Conservation (phyloP, 2,797 vertebrate species). For the Chaenodraco wilsoni region DNA sequence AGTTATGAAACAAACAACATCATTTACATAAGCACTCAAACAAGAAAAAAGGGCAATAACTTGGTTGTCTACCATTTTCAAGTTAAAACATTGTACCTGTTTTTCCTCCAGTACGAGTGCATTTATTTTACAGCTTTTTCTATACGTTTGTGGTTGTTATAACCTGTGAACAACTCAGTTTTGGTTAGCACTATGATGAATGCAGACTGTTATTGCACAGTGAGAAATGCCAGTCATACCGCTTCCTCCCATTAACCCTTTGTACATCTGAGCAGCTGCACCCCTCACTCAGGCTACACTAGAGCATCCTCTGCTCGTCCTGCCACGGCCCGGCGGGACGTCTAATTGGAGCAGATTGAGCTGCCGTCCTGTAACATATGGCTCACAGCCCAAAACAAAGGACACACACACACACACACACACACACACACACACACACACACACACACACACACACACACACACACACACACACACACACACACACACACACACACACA, state of each 20-base stretch:
- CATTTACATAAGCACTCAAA: not conserved
- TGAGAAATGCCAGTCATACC: constrained; percentile 16
- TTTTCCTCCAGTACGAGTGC: not conserved
- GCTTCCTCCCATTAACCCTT: constrained; percentile 38
- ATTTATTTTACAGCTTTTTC: not conserved
- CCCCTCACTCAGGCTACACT: not conserved
- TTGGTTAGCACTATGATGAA: not conserved
- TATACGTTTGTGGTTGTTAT: not conserved
- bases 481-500: too few relatives aligned
- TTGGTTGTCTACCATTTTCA: not conserved
- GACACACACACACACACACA: not conserved
- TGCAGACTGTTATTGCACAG: not conserved
- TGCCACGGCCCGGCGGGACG: constrained; percentile 37
- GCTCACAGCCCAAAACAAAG: constrained; percentile 68
- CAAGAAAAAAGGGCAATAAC: not conserved
- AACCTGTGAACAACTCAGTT: not conserved
- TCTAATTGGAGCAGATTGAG: constrained; percentile 77
- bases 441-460: too few relatives aligned
- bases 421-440: too few relatives aligned
- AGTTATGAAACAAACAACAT: not conserved
- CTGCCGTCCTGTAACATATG: constrained; percentile 79
- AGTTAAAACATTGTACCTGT: not conserved
- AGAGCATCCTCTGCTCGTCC: constrained; percentile 27
- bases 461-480: too few relatives aligned
- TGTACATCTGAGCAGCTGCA: constrained; percentile 68